Evolutionary conservation across 2,888 invertebrate species (phyloP).

Genomic region (Helicoverpa assulta): DNA sequence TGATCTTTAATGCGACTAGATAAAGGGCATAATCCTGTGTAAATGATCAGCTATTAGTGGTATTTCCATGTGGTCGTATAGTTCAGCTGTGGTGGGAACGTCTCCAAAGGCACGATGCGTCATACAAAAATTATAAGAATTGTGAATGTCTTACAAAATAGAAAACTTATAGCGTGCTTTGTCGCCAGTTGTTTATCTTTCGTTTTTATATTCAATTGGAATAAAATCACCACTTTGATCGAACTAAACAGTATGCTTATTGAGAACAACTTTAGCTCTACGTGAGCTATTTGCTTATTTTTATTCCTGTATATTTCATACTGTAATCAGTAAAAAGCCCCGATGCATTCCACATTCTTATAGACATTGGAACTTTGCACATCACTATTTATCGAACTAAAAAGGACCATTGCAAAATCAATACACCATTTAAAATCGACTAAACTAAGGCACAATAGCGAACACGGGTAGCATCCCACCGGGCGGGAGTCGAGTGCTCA

Average conservation of each 20-base stretch:
- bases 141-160: conserved; percentile 52
- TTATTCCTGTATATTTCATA: not conserved
- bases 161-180: conserved; percentile 31
- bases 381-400: not conserved
- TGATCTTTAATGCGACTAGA: conserved; percentile 61
- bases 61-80: conserved; percentile 65
- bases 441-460: conserved; percentile 55
- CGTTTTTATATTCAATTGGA: conserved; percentile 32
- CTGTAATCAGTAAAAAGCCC: conserved; percentile 19
- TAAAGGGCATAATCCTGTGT: conserved; percentile 64
- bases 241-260: conserved; percentile 39
- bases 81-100: conserved; percentile 58
- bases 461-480: conserved; percentile 64
- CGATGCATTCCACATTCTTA: conserved; percentile 28
- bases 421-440: conserved; percentile 54
- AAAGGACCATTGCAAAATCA: conserved; percentile 26
- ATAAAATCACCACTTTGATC: conserved; percentile 44
- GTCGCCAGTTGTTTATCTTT: conserved; percentile 23
- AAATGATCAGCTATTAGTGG: conserved; percentile 62
- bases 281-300: conserved; percentile 14
- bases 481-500: conserved; percentile 65
- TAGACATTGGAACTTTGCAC: not conserved
- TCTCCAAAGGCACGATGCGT: conserved; percentile 55
- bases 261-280: conserved; percentile 15
- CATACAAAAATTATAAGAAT: conserved; percentile 61